Conservation (phyloP, 1,140 invertebrate genomes). For the Acyrthosiphon pisum region DNA sequence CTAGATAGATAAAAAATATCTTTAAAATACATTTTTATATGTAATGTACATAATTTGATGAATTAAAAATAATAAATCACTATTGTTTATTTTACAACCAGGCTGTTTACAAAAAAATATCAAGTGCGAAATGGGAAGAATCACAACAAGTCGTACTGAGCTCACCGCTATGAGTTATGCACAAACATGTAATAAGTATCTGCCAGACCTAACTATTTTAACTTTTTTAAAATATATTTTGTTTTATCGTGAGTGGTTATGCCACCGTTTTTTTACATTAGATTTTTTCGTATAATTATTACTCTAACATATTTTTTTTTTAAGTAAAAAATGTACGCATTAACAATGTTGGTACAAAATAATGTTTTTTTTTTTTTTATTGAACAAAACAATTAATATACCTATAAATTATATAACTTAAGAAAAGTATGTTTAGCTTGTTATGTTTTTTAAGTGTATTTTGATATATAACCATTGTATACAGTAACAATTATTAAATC, state of each 20-base stretch:
- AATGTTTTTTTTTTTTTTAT: conserved; percentile 43
- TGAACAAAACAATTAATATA: conserved; percentile 41
- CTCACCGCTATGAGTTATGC: conserved; percentile 50
- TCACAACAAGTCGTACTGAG: conserved; percentile 30
- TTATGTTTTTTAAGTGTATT: conserved; percentile 38
- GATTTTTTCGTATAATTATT: conserved; percentile 7
- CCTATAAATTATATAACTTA: conserved; percentile 35
- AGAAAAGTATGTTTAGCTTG: conserved; percentile 38
- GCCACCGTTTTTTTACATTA: conserved; percentile 13
- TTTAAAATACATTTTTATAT: no score
- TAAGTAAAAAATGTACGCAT: background rate
- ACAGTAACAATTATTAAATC: conserved; percentile 51
- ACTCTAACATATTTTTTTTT: conserved; percentile 26
- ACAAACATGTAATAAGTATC: background rate
- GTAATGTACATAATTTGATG: no score
- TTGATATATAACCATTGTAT: conserved; percentile 49
- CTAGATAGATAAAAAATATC: no score
- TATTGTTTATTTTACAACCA: background rate
- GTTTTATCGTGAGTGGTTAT: conserved; percentile 39
- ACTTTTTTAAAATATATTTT: conserved; percentile 38
- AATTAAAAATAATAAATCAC: no score
- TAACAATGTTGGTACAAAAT: conserved; percentile 14
- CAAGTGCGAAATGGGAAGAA: conserved; percentile 53
- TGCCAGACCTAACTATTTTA: background rate
- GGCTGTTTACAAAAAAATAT: conserved; percentile 49